Evolutionary conservation across 2,113 vertebrate genomes (phyloP), one percentile per base, ranked within the genome.

Genomic region (Malurus melanocephalus): DNA sequence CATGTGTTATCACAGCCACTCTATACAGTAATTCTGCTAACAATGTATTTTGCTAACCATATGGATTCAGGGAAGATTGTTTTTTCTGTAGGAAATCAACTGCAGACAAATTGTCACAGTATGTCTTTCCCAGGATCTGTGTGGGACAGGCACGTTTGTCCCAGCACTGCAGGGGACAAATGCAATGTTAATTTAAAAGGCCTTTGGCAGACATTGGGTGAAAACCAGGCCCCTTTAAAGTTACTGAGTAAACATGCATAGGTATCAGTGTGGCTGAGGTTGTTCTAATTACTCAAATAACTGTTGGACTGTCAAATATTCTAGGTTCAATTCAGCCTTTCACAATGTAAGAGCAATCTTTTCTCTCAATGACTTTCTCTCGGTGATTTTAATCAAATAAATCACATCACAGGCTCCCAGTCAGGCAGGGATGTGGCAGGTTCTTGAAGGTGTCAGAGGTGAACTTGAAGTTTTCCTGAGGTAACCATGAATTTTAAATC

Each of bases 1-100:
- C 51, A 59, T 69, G 81, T 93, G 85, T 90, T 95, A 81, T 93
- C 78, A 87, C 78, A 93, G 81, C 10, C 66, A 51, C 62, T 66
- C 18, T 61, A 65, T 45, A 81, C 42, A 90, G 71, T 87, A 90
- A 87, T 79, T 76, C 84, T 12, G 4, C 18, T 76, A 87, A 91
- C 87, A 88, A 88, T 77, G 69, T 66, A 45, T 72, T 92, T 86
- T 81, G 77, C 73, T 81, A 89, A 74, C 82, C 51, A 85, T 89
- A 83, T 86, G 66, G 77, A 93, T 62, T 69, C 33, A 32, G 43
- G 27, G 40, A 76, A 88, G 93, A 35, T 32, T 79, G 67, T 82
- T 92, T 94, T 80, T 92, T 83, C 80, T 80, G 32, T 15, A 68
- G 61, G 53, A 93, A 88, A 78, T 77, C 35, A 89, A 28, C 72